phyloP scores from a whole-genome alignment of 2,113 vertebrate genomes.

The Cyprinodon variegatus region DNA sequence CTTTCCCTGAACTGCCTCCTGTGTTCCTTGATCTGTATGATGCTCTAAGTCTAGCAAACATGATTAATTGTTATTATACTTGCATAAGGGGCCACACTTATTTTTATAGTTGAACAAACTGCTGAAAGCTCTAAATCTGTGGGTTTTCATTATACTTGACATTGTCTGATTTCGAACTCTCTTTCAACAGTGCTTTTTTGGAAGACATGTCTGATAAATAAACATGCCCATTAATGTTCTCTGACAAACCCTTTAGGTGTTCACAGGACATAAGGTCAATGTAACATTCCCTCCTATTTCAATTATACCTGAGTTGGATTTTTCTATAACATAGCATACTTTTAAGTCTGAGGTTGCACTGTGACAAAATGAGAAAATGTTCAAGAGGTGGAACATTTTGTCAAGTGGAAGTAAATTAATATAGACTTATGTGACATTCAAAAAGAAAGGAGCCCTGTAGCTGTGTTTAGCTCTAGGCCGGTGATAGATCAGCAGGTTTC shows the following conservation, averaged over 20 bases:
- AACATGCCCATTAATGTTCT: background rate
- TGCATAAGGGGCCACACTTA: background rate
- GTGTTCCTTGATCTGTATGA: background rate
- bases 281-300: background rate
- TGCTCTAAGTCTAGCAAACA: background rate
- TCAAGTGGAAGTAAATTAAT: background rate
- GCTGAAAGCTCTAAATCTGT: too few species aligned
- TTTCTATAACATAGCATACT: too few species aligned
- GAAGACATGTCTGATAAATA: background rate
- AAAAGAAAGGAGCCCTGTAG: constrained; percentile 9
- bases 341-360: too few species aligned
- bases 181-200: background rate
- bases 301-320: background rate
- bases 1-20: too few species aligned
- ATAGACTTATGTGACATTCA: background rate
- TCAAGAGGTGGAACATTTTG: background rate
- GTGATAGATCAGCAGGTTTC: constrained; percentile 66
- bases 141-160: background rate
- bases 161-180: too few species aligned
- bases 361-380: background rate
- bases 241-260: background rate
- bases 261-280: background rate
- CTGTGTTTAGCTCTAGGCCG: constrained; percentile 39
- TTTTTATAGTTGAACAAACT: too few species aligned
- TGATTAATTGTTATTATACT: background rate